Base-by-base conservation (phyloP, 2,113 vertebrate species). In the Sturnira hondurensis region DNA sequence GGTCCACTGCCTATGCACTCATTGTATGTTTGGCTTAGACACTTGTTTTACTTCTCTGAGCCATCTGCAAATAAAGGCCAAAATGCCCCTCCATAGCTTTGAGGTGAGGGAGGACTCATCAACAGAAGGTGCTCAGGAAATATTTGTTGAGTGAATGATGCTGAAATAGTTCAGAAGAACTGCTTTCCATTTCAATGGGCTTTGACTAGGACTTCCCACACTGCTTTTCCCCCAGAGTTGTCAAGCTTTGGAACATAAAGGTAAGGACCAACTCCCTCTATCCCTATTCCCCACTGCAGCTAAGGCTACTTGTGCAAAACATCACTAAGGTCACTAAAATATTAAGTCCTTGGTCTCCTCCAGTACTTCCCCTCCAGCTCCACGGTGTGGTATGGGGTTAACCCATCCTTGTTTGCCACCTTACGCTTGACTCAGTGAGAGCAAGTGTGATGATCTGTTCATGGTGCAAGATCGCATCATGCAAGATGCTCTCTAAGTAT, bases 381-480 rank as follows among this genome's bases (percentile, higher is more conserved):
- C 63, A 0, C 0, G 17, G 26, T 26, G 47, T 1, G 0, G 7
- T 43, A 17, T 41, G 19, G 7, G 17, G 28, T 22, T 28, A 86
- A 3, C 2, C 24, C 36, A 52, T 54, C 7, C 26, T 33, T 52
- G 19, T 50, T 70, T 20, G 26, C 19, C 0, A 2, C 10, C 6
- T 28, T 12, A 16, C 0, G 36, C 13, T n/a, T 63, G 52, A 70
- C 11, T 36, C 36, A 31, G 43, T 2, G 41, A 45, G 20, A 89
- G 41, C 31, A 43, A 20, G 56, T 38, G 36, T 31, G 8, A 7
- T 4, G 2, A 4, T 38, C 70, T 58, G 8, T 41, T 86, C 16
- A 17, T 12, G 54, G 11, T 38, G 22, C 56, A 50, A 86, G n/a
- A 58, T 4, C 7, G 26, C 16, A 0, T 0, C 3, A 12, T 43